Conservation (phyloP, 2,888 invertebrate species). For the Teinopalpus imperialis region DNA sequence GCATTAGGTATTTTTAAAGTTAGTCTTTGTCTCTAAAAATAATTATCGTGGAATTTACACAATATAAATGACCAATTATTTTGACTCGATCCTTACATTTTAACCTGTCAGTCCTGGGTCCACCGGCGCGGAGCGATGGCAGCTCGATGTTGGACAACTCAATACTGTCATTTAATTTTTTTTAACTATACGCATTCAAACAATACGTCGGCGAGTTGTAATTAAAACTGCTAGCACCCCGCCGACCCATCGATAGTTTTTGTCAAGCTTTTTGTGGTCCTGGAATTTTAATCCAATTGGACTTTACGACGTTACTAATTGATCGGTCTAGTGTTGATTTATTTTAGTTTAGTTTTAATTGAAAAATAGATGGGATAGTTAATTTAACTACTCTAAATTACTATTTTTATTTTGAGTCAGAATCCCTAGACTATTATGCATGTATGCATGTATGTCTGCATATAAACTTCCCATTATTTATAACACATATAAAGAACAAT, state of each 20-base stretch:
- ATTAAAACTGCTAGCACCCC: constrained; percentile 63
- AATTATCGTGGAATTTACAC: no score
- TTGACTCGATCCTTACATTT: no score
- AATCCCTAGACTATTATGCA: no score
- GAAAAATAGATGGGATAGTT: constrained; percentile 19
- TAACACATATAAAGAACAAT: no score
- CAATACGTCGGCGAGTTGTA: constrained; percentile 68
- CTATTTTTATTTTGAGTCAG: no score
- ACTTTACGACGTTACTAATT: constrained; percentile 63
- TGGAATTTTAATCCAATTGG: constrained; percentile 57
- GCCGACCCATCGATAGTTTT: constrained; percentile 48
- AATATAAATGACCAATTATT: no score
- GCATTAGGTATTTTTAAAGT: no score
- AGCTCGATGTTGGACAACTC: constrained; percentile 49
- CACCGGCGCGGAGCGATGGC: constrained; percentile 37
- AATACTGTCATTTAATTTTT: constrained; percentile 42
- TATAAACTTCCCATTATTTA: no score
- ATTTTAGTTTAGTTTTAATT: constrained; percentile 22
- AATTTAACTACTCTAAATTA: no score
- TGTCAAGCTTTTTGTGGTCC: constrained; percentile 39
- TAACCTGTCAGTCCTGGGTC: no score
- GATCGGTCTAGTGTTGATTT: constrained; percentile 52
- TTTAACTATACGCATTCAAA: constrained; percentile 38
- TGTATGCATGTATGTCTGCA: no score
- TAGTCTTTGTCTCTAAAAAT: no score